Percentiles rank a stretch among this genome's conserved stretches.
phyloP scores from a whole-genome alignment of 2,113 vertebrate genomes.

The Paradisaea rubra region DNA sequence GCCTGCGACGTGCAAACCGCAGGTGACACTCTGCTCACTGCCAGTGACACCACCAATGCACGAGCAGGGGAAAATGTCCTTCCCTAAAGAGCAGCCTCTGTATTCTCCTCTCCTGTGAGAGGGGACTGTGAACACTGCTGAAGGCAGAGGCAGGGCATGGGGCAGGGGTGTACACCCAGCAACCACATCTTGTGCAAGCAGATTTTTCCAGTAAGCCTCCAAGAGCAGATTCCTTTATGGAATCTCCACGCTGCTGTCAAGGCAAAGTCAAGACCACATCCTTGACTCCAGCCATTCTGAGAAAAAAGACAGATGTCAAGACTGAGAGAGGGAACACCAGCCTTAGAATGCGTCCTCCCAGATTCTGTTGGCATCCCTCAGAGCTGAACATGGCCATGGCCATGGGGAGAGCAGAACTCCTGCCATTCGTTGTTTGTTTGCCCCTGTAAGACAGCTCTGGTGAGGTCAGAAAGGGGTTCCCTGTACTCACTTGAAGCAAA shows the following conservation, averaged over 20 bases:
- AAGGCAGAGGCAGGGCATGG: not conserved
- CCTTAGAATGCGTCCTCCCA: not conserved
- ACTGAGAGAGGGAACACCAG: not conserved
- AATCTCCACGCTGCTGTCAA: not conserved
- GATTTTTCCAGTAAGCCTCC: not conserved
- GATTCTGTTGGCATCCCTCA: not conserved
- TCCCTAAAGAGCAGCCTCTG: not conserved
- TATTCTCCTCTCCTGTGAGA: not conserved
- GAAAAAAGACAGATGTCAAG: not conserved
- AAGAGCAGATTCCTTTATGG: not conserved
- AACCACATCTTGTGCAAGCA: not conserved
- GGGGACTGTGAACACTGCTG: not conserved
- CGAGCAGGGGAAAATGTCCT: not conserved
- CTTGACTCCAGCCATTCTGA: not conserved
- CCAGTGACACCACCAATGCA: not conserved
- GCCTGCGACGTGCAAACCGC: not conserved
- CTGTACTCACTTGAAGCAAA: not conserved
- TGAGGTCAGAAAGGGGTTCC: not conserved
- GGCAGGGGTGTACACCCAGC: not conserved
- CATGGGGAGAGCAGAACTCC: not conserved
- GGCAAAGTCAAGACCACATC: not conserved
- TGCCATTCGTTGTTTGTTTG: not conserved
- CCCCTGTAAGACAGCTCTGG: not conserved
- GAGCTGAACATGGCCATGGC: not conserved
- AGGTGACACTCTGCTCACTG: not conserved